Evolutionary conservation across 2,113 vertebrate genomes (phyloP), one percentile per base, ranked within the genome.

Genomic region (Rhombomys opimus): DNA sequence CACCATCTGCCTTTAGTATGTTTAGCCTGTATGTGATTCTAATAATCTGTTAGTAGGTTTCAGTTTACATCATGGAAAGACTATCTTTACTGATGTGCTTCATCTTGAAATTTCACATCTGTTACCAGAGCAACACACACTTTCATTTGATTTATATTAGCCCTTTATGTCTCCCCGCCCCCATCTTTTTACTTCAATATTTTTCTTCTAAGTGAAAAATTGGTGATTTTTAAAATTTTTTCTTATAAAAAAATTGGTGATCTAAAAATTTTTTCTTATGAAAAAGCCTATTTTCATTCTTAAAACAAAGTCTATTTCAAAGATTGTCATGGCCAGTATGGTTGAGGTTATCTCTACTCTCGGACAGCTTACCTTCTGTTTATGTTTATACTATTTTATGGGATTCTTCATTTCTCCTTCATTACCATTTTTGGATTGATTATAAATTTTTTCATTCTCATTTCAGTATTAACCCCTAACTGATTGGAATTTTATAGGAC

Each of bases 161-260:
- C 38, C n/a, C 23, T 92, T 93, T 54, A 9, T 41, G 14, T 59
- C 17, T 80, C 91, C 72, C 61, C 46, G 46, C 54, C 50, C 22
- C 18, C 70, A 52, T 38, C 68, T 82, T 77, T 90, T 78, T 77
- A 70, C 72, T 96, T 93, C 20, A 67, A 14, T 32, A 18, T 38
- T 94, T 88, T 93, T 81, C 27, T 78, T 72, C 89, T 91, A 91
- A 94, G 54, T 72, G 13, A 75, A n/a, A 86, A n/a, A 10, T 35
- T 46, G 8, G 5, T 67, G 35, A 4, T 80, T 70, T 77, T 52
- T n/a, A 41, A 30, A 52, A 52, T 22, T 61, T 52, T 76, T 77
- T 78, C 35, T 38, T 67, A 2, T 46, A 46, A 46, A 46, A 57
- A 57, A 57, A 54, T 57, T 57, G 54, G 54, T 57, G 54, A 57